phyloP scores from a whole-genome alignment of 2,797 vertebrate species.

The Rhodeus uyekii region DNA sequence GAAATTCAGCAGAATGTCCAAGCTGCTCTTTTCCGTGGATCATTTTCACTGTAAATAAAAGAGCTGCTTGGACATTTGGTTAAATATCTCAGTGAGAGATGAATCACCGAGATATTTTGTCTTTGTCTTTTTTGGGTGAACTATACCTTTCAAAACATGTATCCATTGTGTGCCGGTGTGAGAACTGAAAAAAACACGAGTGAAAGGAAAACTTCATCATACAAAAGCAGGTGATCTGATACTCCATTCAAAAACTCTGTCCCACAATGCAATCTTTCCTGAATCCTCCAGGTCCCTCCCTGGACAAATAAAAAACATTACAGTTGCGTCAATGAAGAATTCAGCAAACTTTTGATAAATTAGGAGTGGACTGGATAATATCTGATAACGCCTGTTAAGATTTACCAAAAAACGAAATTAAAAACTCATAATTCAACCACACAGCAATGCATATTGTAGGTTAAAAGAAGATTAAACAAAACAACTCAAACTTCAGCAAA shows the following conservation, averaged over 20 bases:
- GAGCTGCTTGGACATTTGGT: background rate
- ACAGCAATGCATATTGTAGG: too few relatives aligned
- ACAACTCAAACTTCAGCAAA: background rate
- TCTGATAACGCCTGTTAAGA: too few relatives aligned
- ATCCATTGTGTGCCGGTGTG: background rate
- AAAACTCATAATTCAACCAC: background rate
- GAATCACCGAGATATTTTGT: too few relatives aligned
- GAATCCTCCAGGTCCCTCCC: background rate
- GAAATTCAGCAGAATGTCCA: background rate
- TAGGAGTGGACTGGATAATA: background rate
- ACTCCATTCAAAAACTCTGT: constrained; percentile 12
- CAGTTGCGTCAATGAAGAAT: background rate
- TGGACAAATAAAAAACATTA: background rate
- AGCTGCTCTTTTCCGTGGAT: too few relatives aligned
- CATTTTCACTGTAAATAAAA: background rate
- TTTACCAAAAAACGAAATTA: background rate
- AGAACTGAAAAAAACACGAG: background rate
- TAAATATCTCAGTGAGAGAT: background rate
- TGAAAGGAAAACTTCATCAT: background rate
- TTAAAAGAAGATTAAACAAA: too few relatives aligned
- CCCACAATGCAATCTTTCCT: constrained; percentile 17
- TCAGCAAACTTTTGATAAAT: background rate
- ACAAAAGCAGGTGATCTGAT: constrained; percentile 16
- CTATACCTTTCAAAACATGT: background rate
- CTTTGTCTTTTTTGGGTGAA: background rate